Base-by-base conservation (phyloP, 2,113 vertebrate genomes). In the Gambusia affinis region DNA sequence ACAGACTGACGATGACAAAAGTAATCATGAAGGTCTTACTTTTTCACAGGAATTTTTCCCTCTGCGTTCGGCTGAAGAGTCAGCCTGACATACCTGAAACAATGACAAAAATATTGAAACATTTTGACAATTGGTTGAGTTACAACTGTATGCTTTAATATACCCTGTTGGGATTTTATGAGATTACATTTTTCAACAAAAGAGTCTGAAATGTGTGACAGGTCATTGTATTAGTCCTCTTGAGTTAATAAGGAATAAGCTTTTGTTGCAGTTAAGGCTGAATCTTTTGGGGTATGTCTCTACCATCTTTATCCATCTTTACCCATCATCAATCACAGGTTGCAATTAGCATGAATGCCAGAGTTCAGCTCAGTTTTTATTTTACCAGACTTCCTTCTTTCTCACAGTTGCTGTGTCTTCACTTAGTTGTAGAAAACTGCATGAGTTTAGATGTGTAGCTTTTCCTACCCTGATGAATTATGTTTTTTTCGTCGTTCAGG, bases 21-120 rank as follows among this genome's bases (percentile, higher is more conserved):
- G 12, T 57, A 62, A 51, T 28, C 51, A 42, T n/a, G 0, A 0
- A 19, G 29, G 8, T 89, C 97, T 96, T 95, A 99, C 98, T 97
- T 98, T 93, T 99, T 99, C 60, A 99, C 95, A 33, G 97, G 97
- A 83, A 99, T 98, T 39, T 95, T 96, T 0, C 97, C 97, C 80
- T 99, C 98, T 67, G 96, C 91, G 84, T 96, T 98, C 17, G 95
- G 95, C 92, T 98, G 97, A 30, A 99, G 95, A 39, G 96, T 98
- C 28, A 99, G 95, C 83, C 93, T 96, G 27, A 97, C 96, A 73
- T 97, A 97, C 65, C 98, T 99, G 94, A 85, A 87, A 81, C 12
- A 75, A 35, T 78, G 27, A 74, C 3, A 64, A 31, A 57, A 57
- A 2, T 8, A 57, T 6, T 57, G 22, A 42, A 42, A 42, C 39